Conservation (phyloP, 1,140 invertebrate genomes). For the Megalopta genalis region DNA sequence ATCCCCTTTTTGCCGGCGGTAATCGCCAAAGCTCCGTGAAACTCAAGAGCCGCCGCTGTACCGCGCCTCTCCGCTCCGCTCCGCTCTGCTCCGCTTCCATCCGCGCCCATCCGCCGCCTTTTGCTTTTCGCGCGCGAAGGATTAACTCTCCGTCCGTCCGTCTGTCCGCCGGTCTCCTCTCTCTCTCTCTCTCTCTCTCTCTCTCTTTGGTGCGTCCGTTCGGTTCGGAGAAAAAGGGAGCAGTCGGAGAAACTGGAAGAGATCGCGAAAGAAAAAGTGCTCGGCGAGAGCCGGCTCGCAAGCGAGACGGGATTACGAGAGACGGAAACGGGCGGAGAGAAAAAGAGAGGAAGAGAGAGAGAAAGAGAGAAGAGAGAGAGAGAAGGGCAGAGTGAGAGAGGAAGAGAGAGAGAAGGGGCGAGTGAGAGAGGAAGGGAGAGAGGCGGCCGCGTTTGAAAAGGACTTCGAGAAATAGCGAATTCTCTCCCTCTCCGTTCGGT, state of each 20-base stretch:
- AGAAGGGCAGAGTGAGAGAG: not conserved
- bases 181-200: too few species aligned
- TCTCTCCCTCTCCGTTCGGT: conserved; percentile 25
- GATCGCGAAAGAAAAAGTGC: not conserved
- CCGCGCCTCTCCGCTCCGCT: too few species aligned
- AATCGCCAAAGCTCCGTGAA: conserved; percentile 62
- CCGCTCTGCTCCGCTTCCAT: not conserved
- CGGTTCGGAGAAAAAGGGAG: conserved; percentile 4
- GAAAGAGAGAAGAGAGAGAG: conserved; percentile 9
- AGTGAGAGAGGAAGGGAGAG: conserved; percentile 1
- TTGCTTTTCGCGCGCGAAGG: conserved; percentile 61
- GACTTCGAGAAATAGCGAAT: conserved; percentile 44
- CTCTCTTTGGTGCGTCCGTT: not conserved
- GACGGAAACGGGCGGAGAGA: conserved; percentile 4
- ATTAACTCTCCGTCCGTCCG: conserved; percentile 56
- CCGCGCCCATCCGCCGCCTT: conserved; percentile 46
- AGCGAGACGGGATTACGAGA: not conserved
- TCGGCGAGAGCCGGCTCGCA: not conserved
- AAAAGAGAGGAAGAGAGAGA: not conserved
- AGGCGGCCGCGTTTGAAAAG: conserved; percentile 34
- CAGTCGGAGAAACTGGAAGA: not conserved
- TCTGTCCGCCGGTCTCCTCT: not conserved
- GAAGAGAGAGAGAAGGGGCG: not conserved
- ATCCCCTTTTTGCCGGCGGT: conserved; percentile 40
- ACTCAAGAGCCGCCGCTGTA: conserved; percentile 53